Evolutionary conservation across 2,113 vertebrate genomes (phyloP).

Genomic region (Progne subis): DNA sequence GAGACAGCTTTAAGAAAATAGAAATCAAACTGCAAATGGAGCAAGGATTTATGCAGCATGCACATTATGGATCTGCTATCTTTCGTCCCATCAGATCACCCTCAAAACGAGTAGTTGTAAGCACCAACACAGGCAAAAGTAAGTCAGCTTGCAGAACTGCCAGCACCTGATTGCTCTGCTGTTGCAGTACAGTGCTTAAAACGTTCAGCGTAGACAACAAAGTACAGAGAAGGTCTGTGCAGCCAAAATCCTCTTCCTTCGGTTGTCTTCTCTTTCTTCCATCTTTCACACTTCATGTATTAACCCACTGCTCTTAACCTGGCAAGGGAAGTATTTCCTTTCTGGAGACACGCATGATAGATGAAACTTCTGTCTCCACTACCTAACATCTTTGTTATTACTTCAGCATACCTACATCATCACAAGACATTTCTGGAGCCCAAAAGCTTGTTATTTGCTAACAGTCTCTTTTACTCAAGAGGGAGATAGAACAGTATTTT

Average conservation of each 20-base stretch:
- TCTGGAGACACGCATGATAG: not conserved
- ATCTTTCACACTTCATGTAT: not conserved
- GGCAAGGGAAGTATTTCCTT: conserved; percentile 36
- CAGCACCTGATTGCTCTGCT: not conserved
- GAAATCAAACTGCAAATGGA: not conserved
- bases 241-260: not conserved
- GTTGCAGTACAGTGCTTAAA: not conserved
- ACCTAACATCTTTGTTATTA: conserved; percentile 22
- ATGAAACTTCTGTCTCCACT: conserved; percentile 23
- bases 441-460: not conserved
- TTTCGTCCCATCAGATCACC: not conserved
- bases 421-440: not conserved
- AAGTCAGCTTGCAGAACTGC: not conserved
- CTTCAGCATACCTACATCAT: not conserved
- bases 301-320: not conserved
- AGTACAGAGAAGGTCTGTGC: not conserved
- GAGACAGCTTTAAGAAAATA: not conserved
- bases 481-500: not conserved
- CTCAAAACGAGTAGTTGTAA: not conserved
- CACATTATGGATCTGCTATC: not conserved
- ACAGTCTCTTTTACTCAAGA: not conserved
- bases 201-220: not conserved
- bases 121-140: not conserved
- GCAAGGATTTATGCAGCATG: not conserved
- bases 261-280: conserved; percentile 12